A percentile compares a stretch with the other conserved stretches of the same genome.
Conservation (phyloP, 1,140 invertebrate genomes). For the Probaryconus sp. region DNA sequence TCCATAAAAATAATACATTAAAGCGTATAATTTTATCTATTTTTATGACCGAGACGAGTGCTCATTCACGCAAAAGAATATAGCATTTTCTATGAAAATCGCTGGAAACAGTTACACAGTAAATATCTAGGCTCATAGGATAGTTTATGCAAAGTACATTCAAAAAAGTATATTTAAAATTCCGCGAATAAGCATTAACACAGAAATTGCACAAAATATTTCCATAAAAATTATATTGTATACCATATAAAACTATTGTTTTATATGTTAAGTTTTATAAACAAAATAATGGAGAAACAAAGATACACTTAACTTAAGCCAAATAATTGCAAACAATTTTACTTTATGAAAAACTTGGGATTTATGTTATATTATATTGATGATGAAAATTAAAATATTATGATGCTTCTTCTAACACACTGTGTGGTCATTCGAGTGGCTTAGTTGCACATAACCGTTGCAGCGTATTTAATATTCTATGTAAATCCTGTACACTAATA, state of each 20-base stretch:
- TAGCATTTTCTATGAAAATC: slow-evolving; percentile 10
- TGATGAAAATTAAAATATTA: slow-evolving; percentile 27
- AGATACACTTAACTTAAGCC: slow-evolving; percentile 29
- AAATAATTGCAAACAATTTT: too few species aligned
- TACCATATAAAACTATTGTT: too few species aligned
- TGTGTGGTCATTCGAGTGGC: slow-evolving; percentile 33
- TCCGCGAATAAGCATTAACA: slow-evolving; percentile 22
- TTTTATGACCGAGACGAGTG: slow-evolving; percentile 35
- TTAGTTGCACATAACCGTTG: slow-evolving; percentile 34
- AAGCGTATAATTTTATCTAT: slow-evolving; percentile 13
- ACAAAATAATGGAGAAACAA: too few species aligned
- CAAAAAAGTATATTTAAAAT: slow-evolving; percentile 23
- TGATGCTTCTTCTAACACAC: slow-evolving; percentile 35
- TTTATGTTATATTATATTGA: too few species aligned
- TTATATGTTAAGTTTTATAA: too few species aligned
- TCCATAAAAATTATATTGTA: too few species aligned
- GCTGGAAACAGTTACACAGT: slow-evolving; percentile 25
- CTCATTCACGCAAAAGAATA: slow-evolving; percentile 24
- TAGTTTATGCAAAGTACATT: slow-evolving; percentile 20
- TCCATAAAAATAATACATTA: slow-evolving; percentile 33
- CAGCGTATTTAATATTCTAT: slow-evolving; percentile 39
- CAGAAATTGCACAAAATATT: background rate
- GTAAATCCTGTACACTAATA: slow-evolving; percentile 45
- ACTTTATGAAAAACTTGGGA: slow-evolving; percentile 12
- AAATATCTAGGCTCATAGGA: slow-evolving; percentile 19